A percentile compares a stretch with the other conserved stretches of the same genome.
Conservation (phyloP, 2,888 invertebrate species). For the Boloria selene region DNA sequence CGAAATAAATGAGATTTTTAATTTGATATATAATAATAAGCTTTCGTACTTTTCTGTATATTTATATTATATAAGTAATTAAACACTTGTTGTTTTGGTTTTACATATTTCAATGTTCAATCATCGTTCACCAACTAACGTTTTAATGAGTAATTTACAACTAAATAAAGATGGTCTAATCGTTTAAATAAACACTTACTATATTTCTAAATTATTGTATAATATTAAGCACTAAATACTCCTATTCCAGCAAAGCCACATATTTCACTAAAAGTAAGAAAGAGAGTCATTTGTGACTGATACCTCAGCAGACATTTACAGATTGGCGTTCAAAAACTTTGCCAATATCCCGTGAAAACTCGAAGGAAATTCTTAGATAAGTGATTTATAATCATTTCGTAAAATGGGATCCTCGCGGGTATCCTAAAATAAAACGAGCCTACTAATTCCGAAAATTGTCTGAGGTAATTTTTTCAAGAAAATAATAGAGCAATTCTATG, state of each 20-base stretch:
- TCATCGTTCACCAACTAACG: too few species aligned
- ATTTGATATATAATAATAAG: too few species aligned
- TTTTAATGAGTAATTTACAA: too few species aligned
- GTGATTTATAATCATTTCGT: conserved; percentile 74
- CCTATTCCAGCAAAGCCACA: not conserved
- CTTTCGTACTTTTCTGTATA: too few species aligned
- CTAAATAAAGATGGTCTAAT: too few species aligned
- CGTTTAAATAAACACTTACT: too few species aligned
- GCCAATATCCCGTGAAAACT: conserved; percentile 71
- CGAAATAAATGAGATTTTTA: too few species aligned
- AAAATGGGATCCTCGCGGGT: conserved; percentile 46
- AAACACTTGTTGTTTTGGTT: too few species aligned
- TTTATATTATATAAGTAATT: too few species aligned
- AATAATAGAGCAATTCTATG: conserved; percentile 9
- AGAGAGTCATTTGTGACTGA: conserved; percentile 22
- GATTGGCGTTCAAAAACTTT: conserved; percentile 64
- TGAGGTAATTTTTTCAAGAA: conserved; percentile 8
- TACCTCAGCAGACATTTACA: conserved; percentile 55
- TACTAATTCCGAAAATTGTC: conserved; percentile 41
- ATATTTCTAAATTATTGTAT: too few species aligned
- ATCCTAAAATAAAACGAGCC: conserved; percentile 49
- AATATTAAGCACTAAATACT: not conserved
- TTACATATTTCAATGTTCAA: too few species aligned
- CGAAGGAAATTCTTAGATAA: conserved; percentile 66
- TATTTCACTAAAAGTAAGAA: conserved; percentile 11